Conservation (phyloP, 2,888 invertebrate genomes). For the Lithosia quadra region DNA sequence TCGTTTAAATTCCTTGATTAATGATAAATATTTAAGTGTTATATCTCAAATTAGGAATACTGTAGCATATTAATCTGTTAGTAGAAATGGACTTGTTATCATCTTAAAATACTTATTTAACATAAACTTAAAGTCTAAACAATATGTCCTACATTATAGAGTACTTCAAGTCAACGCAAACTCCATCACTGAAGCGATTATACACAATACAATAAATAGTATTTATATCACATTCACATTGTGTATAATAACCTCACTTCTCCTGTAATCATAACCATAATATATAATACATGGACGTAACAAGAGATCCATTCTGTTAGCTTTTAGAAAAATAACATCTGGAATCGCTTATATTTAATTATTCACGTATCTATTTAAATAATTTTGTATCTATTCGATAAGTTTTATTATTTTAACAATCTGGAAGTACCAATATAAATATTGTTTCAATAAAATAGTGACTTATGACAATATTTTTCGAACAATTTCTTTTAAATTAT, state of each 20-base stretch:
- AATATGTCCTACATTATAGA: slow-evolving; percentile 9
- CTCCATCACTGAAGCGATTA: slow-evolving; percentile 26
- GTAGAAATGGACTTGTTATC: slow-evolving; percentile 30
- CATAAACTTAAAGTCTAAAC: slow-evolving; percentile 17
- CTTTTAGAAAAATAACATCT: slow-evolving; percentile 61
- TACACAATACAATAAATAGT: slow-evolving; percentile 16
- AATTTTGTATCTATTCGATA: not conserved
- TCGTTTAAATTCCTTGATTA: slow-evolving; percentile 14
- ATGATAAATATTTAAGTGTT: not conserved
- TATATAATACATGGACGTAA: slow-evolving; percentile 61
- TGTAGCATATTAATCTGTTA: slow-evolving; percentile 27
- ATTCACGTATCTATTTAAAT: slow-evolving; percentile 30
- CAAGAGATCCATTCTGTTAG: slow-evolving; percentile 59
- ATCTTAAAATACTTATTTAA: slow-evolving; percentile 7
- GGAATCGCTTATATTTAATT: slow-evolving; percentile 33
- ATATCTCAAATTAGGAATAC: slow-evolving; percentile 18
- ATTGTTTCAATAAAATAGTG: slow-evolving; percentile 25
- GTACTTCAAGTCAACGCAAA: slow-evolving; percentile 36
- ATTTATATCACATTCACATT: not conserved
- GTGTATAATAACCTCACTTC: slow-evolving; percentile 24
- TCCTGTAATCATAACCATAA: slow-evolving; percentile 20
- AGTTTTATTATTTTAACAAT: slow-evolving; percentile 13
- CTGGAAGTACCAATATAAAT: slow-evolving; percentile 23
- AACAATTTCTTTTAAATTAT: not conserved
- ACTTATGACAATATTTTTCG: slow-evolving; percentile 5